These are phyloP conservation scores for Andricus grossulariae DNA, from an alignment of 1,140 invertebrate genomes.

Conservation along the genomic window DNA sequence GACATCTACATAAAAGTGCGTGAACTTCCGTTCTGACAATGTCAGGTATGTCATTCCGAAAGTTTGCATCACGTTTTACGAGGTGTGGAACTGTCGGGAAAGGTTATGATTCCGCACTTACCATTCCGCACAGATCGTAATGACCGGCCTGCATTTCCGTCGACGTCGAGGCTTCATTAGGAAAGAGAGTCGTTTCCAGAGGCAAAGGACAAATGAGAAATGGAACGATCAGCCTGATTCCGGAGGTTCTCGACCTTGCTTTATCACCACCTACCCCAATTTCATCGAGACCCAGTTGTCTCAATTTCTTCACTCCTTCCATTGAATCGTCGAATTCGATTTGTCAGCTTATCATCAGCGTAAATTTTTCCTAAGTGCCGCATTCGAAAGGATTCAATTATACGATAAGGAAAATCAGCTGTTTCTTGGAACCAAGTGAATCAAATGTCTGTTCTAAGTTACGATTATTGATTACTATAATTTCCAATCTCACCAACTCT, in stretches of 20 bases:
- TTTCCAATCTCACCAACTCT: too few relatives aligned
- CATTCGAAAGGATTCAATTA: not conserved
- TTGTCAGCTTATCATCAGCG: slow-evolving; percentile 5
- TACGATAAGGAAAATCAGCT: slow-evolving; percentile 1
- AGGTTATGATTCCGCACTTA: not conserved
- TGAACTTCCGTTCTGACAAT: too few relatives aligned
- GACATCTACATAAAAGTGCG: too few relatives aligned
- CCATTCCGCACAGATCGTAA: not conserved
- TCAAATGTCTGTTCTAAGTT: not conserved
- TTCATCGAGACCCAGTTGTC: slow-evolving; percentile 6
- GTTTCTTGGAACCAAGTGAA: not conserved
- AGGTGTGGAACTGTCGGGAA: not conserved
- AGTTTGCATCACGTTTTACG: too few relatives aligned
- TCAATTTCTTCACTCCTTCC: slow-evolving; percentile 9
- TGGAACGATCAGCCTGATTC: not conserved
- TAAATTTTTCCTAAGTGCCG: not conserved
- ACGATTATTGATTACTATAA: too few relatives aligned
- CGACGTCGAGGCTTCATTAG: slow-evolving; percentile 18
- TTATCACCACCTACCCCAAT: not conserved
- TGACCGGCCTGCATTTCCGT: not conserved
- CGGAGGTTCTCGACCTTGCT: not conserved
- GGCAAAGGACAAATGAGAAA: not conserved
- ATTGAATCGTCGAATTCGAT: slow-evolving; percentile 4
- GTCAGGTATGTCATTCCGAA: too few relatives aligned
- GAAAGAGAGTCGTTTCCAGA: not conserved